phyloP scores from a whole-genome alignment of 2,797 vertebrate species.

The Apogon talboti region DNA sequence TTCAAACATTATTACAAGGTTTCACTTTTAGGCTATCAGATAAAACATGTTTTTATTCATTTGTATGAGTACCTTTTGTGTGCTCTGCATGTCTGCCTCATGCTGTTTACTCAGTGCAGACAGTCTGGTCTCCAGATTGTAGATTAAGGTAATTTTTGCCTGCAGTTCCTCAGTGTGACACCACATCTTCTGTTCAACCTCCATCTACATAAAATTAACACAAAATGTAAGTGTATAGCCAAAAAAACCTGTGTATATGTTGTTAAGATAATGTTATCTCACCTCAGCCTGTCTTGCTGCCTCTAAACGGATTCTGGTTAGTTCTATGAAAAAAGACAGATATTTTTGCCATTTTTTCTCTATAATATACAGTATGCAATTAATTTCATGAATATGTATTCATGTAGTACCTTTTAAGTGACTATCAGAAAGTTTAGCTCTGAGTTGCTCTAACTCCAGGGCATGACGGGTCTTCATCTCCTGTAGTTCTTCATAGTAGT shows the following conservation, averaged over 20 bases:
- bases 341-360: not conserved
- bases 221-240: not conserved
- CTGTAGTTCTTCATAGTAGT: slow-evolving; percentile 84
- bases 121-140: slow-evolving; percentile 79
- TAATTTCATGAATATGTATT: too few relatives aligned
- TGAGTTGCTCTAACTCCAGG: slow-evolving; percentile 86
- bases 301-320: slow-evolving; percentile 77
- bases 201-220: slow-evolving; percentile 62
- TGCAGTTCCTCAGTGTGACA: slow-evolving; percentile 79
- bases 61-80: slow-evolving; percentile 55
- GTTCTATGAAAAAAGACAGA: slow-evolving; percentile 74
- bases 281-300: slow-evolving; percentile 81
- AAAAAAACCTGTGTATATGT: not conserved
- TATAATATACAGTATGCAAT: not conserved
- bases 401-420: slow-evolving; percentile 85
- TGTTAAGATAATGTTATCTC: slow-evolving; percentile 1
- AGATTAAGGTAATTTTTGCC: slow-evolving; percentile 63
- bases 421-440: slow-evolving; percentile 84
- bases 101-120: slow-evolving; percentile 78
- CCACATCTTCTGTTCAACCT: slow-evolving; percentile 81
- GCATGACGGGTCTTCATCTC: slow-evolving; percentile 84
- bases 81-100: slow-evolving; percentile 67
- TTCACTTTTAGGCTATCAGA: not conserved
- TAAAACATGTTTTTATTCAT: not conserved
- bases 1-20: not conserved